These are phyloP conservation scores for Silurus asotus DNA, from an alignment of 2,113 vertebrate species.

Conservation along the genomic window DNA sequence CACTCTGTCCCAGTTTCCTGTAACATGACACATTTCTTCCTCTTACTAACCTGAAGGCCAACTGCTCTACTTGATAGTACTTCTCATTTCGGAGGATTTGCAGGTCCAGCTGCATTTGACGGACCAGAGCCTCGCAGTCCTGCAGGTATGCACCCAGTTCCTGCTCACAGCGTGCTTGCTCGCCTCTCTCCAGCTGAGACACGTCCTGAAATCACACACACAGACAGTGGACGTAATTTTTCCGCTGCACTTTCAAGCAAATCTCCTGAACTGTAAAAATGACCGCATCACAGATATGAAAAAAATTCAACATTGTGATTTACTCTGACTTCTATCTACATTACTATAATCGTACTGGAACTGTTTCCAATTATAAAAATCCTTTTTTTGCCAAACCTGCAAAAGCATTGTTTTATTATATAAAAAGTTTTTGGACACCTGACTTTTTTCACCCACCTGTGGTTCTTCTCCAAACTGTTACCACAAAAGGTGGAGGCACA, in stretches of 20 bases:
- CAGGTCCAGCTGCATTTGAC: conserved; percentile 87
- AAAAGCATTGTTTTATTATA: neutral
- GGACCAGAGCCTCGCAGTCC: conserved; percentile 87
- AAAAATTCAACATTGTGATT: neutral
- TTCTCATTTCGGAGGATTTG: conserved; percentile 88
- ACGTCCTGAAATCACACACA: conserved; percentile 77
- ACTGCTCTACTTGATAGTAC: conserved; percentile 95
- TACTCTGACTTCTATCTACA: neutral
- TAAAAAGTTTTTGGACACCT: no score
- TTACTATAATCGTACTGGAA: neutral
- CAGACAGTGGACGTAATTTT: neutral
- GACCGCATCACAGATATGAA: neutral
- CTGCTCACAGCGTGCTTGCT: conserved; percentile 82
- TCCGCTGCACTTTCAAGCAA: neutral
- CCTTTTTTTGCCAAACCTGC: neutral
- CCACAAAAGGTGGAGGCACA: no score
- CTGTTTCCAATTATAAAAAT: neutral
- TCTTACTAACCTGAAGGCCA: conserved; percentile 86
- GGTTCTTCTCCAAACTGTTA: no score
- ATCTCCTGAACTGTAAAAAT: neutral
- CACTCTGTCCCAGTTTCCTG: neutral
- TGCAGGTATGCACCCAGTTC: conserved; percentile 89
- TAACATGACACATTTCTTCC: neutral
- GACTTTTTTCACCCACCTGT: no score
- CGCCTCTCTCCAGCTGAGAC: conserved; percentile 85